Evolutionary conservation across 1,140 invertebrate genomes (phyloP), one percentile per base, ranked within the genome.

Genomic region (Drosophila kepulauana): DNA sequence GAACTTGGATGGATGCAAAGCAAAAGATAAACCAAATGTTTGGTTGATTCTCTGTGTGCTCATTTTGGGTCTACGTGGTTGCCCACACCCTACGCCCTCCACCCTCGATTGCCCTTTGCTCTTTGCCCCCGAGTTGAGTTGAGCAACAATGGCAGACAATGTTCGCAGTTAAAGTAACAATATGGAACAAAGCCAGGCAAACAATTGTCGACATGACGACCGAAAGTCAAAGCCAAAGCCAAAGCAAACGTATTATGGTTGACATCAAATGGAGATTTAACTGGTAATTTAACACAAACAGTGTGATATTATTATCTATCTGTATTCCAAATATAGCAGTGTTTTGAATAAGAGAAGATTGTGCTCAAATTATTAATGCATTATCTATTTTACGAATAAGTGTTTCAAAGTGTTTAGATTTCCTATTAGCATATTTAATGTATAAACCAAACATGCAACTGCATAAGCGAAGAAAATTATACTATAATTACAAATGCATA

Each of bases 41-140:
- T 10, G n/a, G 28, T 33, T 35, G 51, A 33, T 15, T 54, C 28
- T 54, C 51, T 54, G 51, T 54, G 51, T 54, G 28, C 51, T 15
- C 51, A 54, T 35, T 46, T 45, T 13, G 38, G 51, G 63, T 65
- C 63, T 45, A 46, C 13, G 51, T 30, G 61, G 61, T 64, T 64
- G 48, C 35, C 61, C 61, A 25, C 28, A 54, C 51, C 30, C 51
- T 35, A 30, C n/a, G 41, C 41, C 41, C 41, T 1, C 20, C n/a
- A n/a, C 41, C 41, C 41, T 1, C 20, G 20, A 25, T 6, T 43
- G 41, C 41, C 41, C 41, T 38, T 10, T 38, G 35, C 35, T 38
- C 11, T 13, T n/a, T 13, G 41, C 41, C 3, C 41, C 28, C 30
- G 1, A 13, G 25, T 30, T 13, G 11, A 30, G 52, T 56, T 8